Evolutionary conservation across 2,888 invertebrate genomes (phyloP), one percentile per base, ranked within the genome.

Genomic region (Temnothorax rugatulus): DNA sequence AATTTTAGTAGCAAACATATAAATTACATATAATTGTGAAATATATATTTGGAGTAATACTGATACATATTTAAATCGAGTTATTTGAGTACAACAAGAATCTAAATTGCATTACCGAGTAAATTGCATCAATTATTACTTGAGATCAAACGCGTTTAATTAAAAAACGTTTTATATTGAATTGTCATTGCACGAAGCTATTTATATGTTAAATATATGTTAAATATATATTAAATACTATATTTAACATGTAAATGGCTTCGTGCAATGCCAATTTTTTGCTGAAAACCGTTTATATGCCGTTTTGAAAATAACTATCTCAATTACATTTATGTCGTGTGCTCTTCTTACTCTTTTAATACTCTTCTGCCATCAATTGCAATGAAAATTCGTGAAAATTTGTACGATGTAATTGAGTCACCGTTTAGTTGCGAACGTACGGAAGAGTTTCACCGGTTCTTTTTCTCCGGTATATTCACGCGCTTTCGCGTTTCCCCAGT

Each of bases 401-500:
- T 38, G 34, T 21, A 71, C 47, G 21, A 52, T 21, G 7, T 34
- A 79, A 75, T 75, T 63, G 18, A 69, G 47, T 25, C 59, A 25
- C 38, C 34, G 34, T 71, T 61, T 38, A 81, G 25, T 34, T 25
- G 79, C n/a, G 13, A 21, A 13, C 5, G 9, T 25, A 44, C 34
- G 71, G 47, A 50, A 61, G 29, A 47, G 4, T 73, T 47, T 47
- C 57, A 18, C 18, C 13, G 21, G 0, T 34, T 57, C 34, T 41
- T 73, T 59, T 57, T 25, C 59, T 15, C 29, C 21, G 29, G 4
- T 34, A 59, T 57, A 69, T 59, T 61, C 18, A 18, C 79, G 21
- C 57, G 34, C 47, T 69, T 38, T 79, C 59, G 71, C 73, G 59
- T 61, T 71, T 59, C 47, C 34, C 71, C 9, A 59, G 47, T 41